A percentile compares a stretch with the other conserved stretches of the same genome.
Evolutionary conservation across 2,888 invertebrate genomes (phyloP).

Genomic region (Troides oblongomaculatus): DNA sequence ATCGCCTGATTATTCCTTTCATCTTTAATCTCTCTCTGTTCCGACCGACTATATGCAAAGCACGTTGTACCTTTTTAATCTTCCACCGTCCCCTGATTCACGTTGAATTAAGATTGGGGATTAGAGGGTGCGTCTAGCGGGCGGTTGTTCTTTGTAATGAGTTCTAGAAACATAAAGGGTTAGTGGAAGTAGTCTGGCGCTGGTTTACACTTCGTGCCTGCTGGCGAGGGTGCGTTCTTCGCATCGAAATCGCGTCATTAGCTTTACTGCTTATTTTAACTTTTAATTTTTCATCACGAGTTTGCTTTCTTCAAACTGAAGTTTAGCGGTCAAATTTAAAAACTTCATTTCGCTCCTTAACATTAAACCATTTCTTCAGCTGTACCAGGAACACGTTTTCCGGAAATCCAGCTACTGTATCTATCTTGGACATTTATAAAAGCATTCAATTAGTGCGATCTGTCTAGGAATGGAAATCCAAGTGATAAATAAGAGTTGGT

Average conservation of each 20-base stretch:
- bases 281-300: too few relatives aligned
- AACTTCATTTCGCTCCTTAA: too few relatives aligned
- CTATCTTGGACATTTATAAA: too few relatives aligned
- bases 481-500: too few relatives aligned
- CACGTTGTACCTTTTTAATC: conserved; percentile 46
- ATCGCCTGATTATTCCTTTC: conserved; percentile 37
- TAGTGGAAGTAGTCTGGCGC: neutral
- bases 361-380: too few relatives aligned
- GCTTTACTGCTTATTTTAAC: neutral
- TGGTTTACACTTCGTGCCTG: conserved; percentile 9
- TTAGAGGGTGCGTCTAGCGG: conserved; percentile 27
- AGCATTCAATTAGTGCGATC: too few relatives aligned
- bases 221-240: conserved; percentile 12
- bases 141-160: conserved; percentile 20
- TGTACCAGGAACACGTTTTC: too few relatives aligned
- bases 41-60: conserved; percentile 36
- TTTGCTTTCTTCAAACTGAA: too few relatives aligned
- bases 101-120: conserved; percentile 31
- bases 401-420: too few relatives aligned
- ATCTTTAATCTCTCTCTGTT: conserved; percentile 32
- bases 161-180: conserved; percentile 20
- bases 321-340: too few relatives aligned
- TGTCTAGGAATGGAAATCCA: too few relatives aligned
- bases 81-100: conserved; percentile 32
- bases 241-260: conserved; percentile 15